Conservation (phyloP, 2,113 vertebrate species). For the Colossoma macropomum region DNA sequence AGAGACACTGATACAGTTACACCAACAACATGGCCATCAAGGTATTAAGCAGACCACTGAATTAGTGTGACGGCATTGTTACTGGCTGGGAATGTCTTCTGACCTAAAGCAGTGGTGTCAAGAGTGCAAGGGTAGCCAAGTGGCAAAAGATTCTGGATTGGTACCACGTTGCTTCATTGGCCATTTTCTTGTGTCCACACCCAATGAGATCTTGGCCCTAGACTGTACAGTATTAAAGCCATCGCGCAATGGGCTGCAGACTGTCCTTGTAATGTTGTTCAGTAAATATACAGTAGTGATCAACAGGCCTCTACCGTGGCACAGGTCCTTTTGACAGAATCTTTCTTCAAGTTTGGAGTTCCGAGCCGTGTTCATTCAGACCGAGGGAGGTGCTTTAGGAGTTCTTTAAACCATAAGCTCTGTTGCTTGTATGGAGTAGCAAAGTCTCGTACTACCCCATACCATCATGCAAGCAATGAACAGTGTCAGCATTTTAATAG, state of each 20-base stretch:
- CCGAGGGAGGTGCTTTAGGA: background rate
- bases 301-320: background rate
- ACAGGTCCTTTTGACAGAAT: background rate
- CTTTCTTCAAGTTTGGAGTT: background rate
- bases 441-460: background rate
- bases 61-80: background rate
- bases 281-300: background rate
- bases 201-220: conserved; percentile 19
- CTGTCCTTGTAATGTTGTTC: conserved; percentile 11
- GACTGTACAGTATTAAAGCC: conserved; percentile 27
- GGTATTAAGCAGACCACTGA: background rate
- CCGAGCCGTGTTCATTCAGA: background rate
- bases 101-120: too few species aligned
- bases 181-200: background rate
- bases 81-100: too few species aligned
- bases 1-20: background rate
- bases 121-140: too few species aligned
- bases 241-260: background rate
- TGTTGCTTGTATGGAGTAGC: background rate
- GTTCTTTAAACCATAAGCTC: too few species aligned
- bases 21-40: conserved; percentile 13
- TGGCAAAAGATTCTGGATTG: too few species aligned
- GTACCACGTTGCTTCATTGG: too few species aligned
- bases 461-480: background rate
- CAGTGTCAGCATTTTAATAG: background rate